A percentile compares a stretch with the other conserved stretches of the same genome.
Conservation (phyloP, 1,140 invertebrate genomes). For the Tetraneura akinire region DNA sequence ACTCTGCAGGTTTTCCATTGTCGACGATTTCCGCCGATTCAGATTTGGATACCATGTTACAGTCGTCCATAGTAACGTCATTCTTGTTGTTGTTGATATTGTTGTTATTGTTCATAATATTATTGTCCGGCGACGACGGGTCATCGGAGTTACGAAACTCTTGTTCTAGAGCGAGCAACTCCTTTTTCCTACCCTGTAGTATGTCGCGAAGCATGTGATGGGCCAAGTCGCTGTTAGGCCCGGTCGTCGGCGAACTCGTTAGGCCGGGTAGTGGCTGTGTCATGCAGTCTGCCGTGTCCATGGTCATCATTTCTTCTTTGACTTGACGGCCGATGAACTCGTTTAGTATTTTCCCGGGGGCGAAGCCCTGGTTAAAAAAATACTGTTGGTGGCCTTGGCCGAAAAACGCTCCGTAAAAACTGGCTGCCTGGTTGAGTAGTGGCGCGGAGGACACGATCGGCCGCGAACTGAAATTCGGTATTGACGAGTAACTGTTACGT, state of each 20-base stretch:
- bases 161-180: conserved; percentile 68
- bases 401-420: conserved; percentile 80
- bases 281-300: conserved; percentile 55
- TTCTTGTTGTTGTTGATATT: conserved; percentile 58
- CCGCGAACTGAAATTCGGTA: conserved; percentile 81
- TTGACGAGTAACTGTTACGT: conserved; percentile 87
- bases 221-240: conserved; percentile 63
- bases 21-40: conserved; percentile 58
- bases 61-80: conserved; percentile 55
- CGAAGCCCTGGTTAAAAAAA: conserved; percentile 70
- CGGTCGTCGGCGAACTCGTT: conserved; percentile 64
- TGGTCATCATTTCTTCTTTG: conserved; percentile 60
- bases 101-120: conserved; percentile 59
- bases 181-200: conserved; percentile 78
- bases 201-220: conserved; percentile 81
- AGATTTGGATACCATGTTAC: conserved; percentile 55
- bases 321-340: conserved; percentile 73
- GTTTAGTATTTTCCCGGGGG: conserved; percentile 75
- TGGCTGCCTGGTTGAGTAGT: conserved; percentile 70
- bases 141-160: conserved; percentile 61
- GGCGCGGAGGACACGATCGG: conserved; percentile 61
- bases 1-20: conserved; percentile 18
- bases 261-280: conserved; percentile 55
- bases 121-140: conserved; percentile 61
- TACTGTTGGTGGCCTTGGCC: conserved; percentile 65